Evolutionary conservation across 92 coral and sea anemone species (phyloP), one percentile per base, ranked within the genome.

Genomic region (Epizoanthus illoricatus): DNA sequence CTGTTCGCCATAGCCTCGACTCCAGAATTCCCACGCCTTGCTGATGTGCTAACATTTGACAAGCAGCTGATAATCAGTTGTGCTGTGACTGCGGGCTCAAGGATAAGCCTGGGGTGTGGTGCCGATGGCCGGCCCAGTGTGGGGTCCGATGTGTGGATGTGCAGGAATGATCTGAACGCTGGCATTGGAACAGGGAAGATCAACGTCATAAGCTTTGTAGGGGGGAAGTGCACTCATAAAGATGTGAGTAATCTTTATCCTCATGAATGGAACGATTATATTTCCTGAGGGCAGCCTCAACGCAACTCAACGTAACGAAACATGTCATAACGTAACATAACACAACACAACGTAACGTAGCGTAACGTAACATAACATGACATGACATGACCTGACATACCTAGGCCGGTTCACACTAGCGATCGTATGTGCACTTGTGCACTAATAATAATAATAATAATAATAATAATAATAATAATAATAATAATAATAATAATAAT

Each of bases 131-230:
- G 94, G 76, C 87, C 97, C 15, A 90, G 98, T 71, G 92, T 97
- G 72, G 99, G 99, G 18, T 90, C 92, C 39, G 99, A 97, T 79
- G 89, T 97, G n/a, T 97, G 99, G 99, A 66, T 97, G 55, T 97
- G 97, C 85, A 92, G 95, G 82, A 87, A 82, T 84, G 97, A 93
- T 78, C 74, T 92, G 70, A 94, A 81, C 62, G 96, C 94, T 49
- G 98, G 98, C 45, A 80, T 87, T 43, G 92, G 88, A 0, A 93
- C 81, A 24, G 96, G 94, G 57, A 97, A 90, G 85, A 91, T 97
- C 49, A 94, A 90, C 80, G 90, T 97, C 45, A 55, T 97, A 7
- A 86, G 95, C 66, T 97, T 94, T 69, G 89, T 86, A 65, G 87
- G 91, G 4, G 99, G 96, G 18, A 86, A 94, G 19, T 93, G 90